Evolutionary conservation across 1,140 invertebrate genomes (phyloP).

Genomic region (Heterodera schachtii): DNA sequence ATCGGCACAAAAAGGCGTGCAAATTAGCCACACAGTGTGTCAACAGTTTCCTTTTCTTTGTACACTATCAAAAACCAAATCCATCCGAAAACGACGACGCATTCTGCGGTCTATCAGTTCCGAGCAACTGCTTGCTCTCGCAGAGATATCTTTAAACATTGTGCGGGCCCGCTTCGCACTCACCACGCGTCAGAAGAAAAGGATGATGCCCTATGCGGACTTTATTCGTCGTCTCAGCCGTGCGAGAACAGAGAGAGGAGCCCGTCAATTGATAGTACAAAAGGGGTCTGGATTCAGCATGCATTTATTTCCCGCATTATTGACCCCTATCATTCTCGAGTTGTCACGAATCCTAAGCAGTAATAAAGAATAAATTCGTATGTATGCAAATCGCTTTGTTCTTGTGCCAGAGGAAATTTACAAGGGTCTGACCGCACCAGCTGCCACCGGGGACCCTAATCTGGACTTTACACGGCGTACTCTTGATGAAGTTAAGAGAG

Average conservation of each 20-base stretch:
- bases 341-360: neutral
- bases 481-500: neutral
- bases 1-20: neutral
- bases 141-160: slow-evolving; percentile 29
- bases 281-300: slow-evolving; percentile 11
- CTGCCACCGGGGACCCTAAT: slow-evolving; percentile 1
- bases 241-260: neutral
- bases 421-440: neutral
- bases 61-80: slow-evolving; percentile 9
- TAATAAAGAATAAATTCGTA: neutral
- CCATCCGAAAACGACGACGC: neutral
- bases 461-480: slow-evolving; percentile 9
- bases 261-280: slow-evolving; percentile 20
- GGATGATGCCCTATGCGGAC: slow-evolving; percentile 17
- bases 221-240: slow-evolving; percentile 3
- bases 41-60: slow-evolving; percentile 5
- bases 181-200: neutral
- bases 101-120: neutral
- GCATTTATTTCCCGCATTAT: slow-evolving; percentile 24
- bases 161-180: slow-evolving; percentile 3
- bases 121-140: slow-evolving; percentile 12
- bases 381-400: slow-evolving; percentile 21
- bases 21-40: neutral
- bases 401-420: slow-evolving; percentile 34
- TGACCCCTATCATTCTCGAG: slow-evolving; percentile 24